Evolutionary conservation across 2,113 vertebrate species (phyloP).

Genomic region (Silurus meridionalis): DNA sequence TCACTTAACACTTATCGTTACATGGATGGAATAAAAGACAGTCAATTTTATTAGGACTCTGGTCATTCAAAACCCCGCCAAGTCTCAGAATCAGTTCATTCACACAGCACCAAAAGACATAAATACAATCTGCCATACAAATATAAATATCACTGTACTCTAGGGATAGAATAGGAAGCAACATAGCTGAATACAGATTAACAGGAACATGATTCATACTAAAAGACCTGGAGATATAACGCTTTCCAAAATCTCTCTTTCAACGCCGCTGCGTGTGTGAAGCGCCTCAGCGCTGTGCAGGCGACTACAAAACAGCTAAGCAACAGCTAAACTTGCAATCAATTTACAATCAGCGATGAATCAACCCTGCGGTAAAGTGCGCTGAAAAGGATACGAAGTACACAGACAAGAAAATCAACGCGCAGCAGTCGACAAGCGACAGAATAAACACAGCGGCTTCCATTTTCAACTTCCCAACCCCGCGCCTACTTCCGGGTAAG

Average conservation of each 20-base stretch:
- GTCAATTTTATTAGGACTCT: background rate
- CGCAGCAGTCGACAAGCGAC: constrained; percentile 89
- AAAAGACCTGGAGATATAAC: background rate
- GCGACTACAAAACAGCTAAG: background rate
- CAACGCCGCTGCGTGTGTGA: background rate
- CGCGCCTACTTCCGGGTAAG: constrained; percentile 20
- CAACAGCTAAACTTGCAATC: background rate
- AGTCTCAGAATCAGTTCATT: background rate
- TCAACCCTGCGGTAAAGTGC: background rate
- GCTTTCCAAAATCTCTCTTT: background rate
- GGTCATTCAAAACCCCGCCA: background rate
- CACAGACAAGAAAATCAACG: constrained; percentile 93
- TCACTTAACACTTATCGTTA: constrained; percentile 8
- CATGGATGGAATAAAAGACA: too few species aligned
- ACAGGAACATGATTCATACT: background rate
- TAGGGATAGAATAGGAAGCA: background rate
- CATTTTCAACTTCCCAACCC: constrained; percentile 71
- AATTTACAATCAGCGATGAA: background rate
- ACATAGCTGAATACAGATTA: background rate
- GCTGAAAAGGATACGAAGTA: constrained; percentile 91
- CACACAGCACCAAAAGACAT: background rate
- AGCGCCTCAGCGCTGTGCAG: background rate
- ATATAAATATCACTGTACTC: background rate
- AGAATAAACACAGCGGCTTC: constrained; percentile 91
- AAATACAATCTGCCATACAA: background rate